Percentiles rank a stretch among this genome's conserved stretches.
Conservation (phyloP, 2,797 vertebrate species). For the Pangasius krempfi region DNA sequence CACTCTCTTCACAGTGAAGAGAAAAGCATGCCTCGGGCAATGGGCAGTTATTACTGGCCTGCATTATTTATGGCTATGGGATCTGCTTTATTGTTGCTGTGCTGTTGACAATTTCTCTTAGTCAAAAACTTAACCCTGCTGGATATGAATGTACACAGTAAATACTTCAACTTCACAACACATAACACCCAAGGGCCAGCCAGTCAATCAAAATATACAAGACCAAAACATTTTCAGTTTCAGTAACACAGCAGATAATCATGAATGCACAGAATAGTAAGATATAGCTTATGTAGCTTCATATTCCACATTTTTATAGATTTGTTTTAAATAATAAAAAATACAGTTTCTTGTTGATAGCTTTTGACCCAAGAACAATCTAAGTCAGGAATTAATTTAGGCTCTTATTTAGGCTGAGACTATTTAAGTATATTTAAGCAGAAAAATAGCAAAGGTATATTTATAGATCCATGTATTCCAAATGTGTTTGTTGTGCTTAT, state of each 20-base stretch:
- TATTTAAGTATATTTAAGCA: not conserved
- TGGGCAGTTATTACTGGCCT: constrained; percentile 62
- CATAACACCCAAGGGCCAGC: not conserved
- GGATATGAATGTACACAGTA: constrained; percentile 28
- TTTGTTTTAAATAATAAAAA: not conserved
- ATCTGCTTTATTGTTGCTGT: constrained; percentile 51
- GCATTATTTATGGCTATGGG: constrained; percentile 60
- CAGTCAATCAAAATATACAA: constrained; percentile 31
- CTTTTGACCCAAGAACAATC: not conserved
- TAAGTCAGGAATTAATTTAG: not conserved
- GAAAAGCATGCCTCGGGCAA: constrained; percentile 50
- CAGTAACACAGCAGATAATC: constrained; percentile 11
- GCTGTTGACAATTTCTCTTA: constrained; percentile 44
- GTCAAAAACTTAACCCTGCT: constrained; percentile 11
- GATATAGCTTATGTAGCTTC: not conserved
- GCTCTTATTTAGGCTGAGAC: not conserved
- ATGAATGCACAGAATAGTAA: not conserved
- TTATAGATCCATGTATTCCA: not conserved
- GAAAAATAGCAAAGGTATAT: not conserved
- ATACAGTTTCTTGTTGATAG: not conserved
- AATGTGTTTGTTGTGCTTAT: not conserved
- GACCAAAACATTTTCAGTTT: constrained; percentile 24
- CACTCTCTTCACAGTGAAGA: constrained; percentile 42
- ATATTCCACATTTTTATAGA: not conserved
- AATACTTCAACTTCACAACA: constrained; percentile 42